Evolutionary conservation across 1,140 invertebrate species (phyloP).

Genomic region (Trichoplusia ni): DNA sequence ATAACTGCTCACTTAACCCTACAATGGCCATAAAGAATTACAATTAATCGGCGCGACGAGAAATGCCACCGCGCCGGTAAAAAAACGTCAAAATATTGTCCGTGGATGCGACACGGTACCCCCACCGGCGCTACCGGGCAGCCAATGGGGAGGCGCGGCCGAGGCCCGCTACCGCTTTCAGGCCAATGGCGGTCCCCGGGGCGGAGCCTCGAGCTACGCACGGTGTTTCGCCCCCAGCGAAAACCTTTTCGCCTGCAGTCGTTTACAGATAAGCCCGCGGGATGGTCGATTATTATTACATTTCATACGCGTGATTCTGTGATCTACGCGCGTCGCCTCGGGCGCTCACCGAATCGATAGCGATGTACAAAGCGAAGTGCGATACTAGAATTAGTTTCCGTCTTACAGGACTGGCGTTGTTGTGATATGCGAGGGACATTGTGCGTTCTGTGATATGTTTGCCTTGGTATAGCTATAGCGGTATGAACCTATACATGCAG

Average conservation of each 20-base stretch:
- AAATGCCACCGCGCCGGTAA: slow-evolving; percentile 70
- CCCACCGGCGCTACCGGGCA: slow-evolving; percentile 51
- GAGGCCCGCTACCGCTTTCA: slow-evolving; percentile 53
- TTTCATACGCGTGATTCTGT: slow-evolving; percentile 69
- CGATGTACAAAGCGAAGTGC: slow-evolving; percentile 49
- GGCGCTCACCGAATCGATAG: slow-evolving; percentile 65
- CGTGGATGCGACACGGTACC: slow-evolving; percentile 48
- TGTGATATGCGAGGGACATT: slow-evolving; percentile 59
- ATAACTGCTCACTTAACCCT: slow-evolving; percentile 74
- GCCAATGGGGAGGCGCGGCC: slow-evolving; percentile 65
- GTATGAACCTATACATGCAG: slow-evolving; percentile 79
- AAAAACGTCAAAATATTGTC: slow-evolving; percentile 79
- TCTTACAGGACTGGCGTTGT: slow-evolving; percentile 32
- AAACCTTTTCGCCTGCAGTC: slow-evolving; percentile 80
- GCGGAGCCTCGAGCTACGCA: slow-evolving; percentile 72
- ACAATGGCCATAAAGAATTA: slow-evolving; percentile 76
- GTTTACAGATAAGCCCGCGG: slow-evolving; percentile 79
- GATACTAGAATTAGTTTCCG: slow-evolving; percentile 39
- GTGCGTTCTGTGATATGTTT: slow-evolving; percentile 77
- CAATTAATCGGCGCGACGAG: slow-evolving; percentile 73
- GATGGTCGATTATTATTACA: slow-evolving; percentile 80
- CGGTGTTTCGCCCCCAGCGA: slow-evolving; percentile 77
- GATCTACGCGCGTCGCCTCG: slow-evolving; percentile 60
- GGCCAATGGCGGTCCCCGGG: slow-evolving; percentile 73
- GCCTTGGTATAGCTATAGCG: slow-evolving; percentile 70